Percentiles rank a stretch among this genome's conserved stretches.
Conservation (phyloP, 2,113 vertebrate genomes). For the Notarius quadriscutis region DNA sequence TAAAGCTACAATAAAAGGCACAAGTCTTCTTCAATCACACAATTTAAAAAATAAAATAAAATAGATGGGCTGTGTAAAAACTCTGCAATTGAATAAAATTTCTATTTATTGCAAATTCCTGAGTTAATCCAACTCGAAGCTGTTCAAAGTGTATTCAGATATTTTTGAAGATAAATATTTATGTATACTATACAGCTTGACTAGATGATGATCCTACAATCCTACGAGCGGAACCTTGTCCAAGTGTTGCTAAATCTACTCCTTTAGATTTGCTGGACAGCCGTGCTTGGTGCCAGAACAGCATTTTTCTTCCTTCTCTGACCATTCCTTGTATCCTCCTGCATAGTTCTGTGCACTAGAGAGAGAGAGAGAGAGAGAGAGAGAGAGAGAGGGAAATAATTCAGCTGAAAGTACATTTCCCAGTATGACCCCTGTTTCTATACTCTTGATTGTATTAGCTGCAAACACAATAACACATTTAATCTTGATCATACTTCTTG, state of each 20-base stretch:
- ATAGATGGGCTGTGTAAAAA: background rate
- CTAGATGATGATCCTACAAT: background rate
- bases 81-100: background rate
- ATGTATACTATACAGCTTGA: background rate
- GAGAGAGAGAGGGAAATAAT: background rate
- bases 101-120: background rate
- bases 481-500: conserved; percentile 59
- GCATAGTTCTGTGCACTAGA: conserved; percentile 76
- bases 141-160: background rate
- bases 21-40: background rate
- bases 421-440: background rate
- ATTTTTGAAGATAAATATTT: background rate
- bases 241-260: background rate
- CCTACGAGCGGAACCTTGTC: background rate
- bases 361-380: conserved; percentile 12
- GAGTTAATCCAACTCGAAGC: background rate
- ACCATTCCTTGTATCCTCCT: conserved; percentile 78
- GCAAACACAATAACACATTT: background rate
- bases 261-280: background rate
- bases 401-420: background rate
- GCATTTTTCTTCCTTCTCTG: conserved; percentile 63
- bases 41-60: background rate
- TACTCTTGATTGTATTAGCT: background rate
- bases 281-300: background rate
- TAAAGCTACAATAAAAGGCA: background rate